Percentiles rank a stretch among this genome's conserved stretches.
Conservation (phyloP, 2,888 invertebrate genomes). For the Augochlorella aurata region DNA sequence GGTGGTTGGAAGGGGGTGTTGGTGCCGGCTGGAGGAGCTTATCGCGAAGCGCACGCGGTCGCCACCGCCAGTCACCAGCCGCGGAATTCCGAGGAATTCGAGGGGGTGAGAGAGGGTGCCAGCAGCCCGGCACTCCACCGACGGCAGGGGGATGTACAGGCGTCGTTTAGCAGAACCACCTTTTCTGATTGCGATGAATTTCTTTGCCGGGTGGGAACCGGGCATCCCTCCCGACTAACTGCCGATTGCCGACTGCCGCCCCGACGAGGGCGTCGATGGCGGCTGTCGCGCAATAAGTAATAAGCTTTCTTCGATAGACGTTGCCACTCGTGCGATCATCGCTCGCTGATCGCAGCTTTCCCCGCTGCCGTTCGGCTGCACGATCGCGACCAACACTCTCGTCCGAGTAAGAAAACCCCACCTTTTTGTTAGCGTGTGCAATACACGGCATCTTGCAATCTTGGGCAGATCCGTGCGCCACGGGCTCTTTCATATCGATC, state of each 20-base stretch:
- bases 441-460: too few species aligned
- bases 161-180: constrained; percentile 71
- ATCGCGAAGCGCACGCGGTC: constrained; percentile 80
- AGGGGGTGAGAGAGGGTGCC: constrained; percentile 33
- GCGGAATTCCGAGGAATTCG: constrained; percentile 69
- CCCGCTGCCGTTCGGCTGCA: too few species aligned
- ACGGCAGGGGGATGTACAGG: constrained; percentile 58
- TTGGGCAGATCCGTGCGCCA: too few species aligned
- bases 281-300: not conserved
- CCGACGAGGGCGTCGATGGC: not conserved
- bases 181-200: constrained; percentile 76
- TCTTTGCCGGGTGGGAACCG: constrained; percentile 64
- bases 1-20: constrained; percentile 41
- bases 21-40: constrained; percentile 70
- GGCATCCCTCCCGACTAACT: constrained; percentile 16
- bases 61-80: constrained; percentile 78
- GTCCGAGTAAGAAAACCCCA: too few species aligned
- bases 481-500: too few species aligned
- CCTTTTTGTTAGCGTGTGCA: too few species aligned
- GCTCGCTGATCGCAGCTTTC: not conserved
- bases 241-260: too few species aligned
- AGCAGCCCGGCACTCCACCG: constrained; percentile 19
- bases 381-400: too few species aligned
- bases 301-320: not conserved
- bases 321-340: not conserved